These are phyloP conservation scores for Drosophila mettleri DNA, from an alignment of 2,888 invertebrate genomes.

Conservation along the genomic window DNA sequence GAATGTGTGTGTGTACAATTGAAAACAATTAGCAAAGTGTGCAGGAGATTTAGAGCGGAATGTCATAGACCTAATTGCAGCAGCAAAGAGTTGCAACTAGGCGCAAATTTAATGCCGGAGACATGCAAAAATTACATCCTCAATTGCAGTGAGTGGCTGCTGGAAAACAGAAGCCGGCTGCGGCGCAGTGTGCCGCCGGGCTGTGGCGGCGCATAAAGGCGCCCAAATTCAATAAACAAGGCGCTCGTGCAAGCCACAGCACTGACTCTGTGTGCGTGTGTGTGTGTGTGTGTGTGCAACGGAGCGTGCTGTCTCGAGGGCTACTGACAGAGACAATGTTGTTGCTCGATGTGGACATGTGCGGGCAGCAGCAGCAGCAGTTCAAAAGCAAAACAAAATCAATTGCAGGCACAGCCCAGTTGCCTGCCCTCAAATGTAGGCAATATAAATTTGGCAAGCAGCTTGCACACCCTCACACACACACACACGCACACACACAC, in stretches of 20 bases:
- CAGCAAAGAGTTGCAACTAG: constrained; percentile 44
- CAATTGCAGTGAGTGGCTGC: constrained; percentile 52
- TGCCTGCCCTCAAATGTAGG: constrained; percentile 66
- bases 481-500: constrained; percentile 21
- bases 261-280: constrained; percentile 4
- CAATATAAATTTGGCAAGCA: constrained; percentile 74
- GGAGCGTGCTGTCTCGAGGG: constrained; percentile 54
- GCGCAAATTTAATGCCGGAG: constrained; percentile 72
- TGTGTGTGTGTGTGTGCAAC: constrained; percentile 46
- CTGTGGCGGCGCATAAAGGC: constrained; percentile 53
- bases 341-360: constrained; percentile 27
- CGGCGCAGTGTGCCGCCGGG: constrained; percentile 16
- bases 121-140: constrained; percentile 80
- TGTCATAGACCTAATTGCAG: constrained; percentile 70
- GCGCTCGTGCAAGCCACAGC: constrained; percentile 66
- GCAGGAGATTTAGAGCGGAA: constrained; percentile 79
- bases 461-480: constrained; percentile 38
- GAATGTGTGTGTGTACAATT: constrained; percentile 61
- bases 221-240: constrained; percentile 77
- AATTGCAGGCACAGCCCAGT: constrained; percentile 56
- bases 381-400: constrained; percentile 67
- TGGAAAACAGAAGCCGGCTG: neutral
- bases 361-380: constrained; percentile 21
- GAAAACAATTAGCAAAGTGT: constrained; percentile 79
- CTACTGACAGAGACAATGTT: constrained; percentile 59